Conservation (phyloP, 2,113 vertebrate genomes). For the Melanocharis versteri region DNA sequence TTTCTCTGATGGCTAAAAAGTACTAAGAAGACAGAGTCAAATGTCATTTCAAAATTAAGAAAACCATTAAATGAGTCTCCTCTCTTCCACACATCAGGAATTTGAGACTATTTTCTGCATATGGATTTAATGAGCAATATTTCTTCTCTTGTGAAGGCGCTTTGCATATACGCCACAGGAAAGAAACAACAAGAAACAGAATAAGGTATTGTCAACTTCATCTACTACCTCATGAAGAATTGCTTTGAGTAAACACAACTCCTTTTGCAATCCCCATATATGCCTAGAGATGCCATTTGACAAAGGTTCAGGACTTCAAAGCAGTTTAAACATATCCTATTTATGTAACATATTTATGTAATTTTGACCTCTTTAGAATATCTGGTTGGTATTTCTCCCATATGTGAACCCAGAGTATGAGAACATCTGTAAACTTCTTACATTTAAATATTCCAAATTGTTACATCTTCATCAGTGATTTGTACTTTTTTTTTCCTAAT, state of each 20-base stretch:
- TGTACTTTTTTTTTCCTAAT: no score
- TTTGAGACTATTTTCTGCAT: not conserved
- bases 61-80: not conserved
- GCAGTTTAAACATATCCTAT: not conserved
- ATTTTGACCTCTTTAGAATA: not conserved
- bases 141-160: not conserved
- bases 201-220: not conserved
- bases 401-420: not conserved
- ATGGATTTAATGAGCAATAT: not conserved
- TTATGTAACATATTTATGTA: not conserved
- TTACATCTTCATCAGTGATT: not conserved
- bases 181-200: not conserved
- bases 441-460: not conserved
- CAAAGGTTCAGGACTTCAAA: not conserved
- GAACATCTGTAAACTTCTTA: not conserved
- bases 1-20: not conserved
- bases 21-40: not conserved
- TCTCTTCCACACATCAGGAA: not conserved
- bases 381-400: not conserved
- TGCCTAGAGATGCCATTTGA: not conserved
- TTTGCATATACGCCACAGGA: not conserved
- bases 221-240: not conserved
- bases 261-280: not conserved
- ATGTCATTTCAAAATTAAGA: not conserved
- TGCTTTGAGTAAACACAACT: not conserved